These are phyloP conservation scores for Leucophenga maculata DNA, from an alignment of 2,888 invertebrate species.

Conservation along the genomic window DNA sequence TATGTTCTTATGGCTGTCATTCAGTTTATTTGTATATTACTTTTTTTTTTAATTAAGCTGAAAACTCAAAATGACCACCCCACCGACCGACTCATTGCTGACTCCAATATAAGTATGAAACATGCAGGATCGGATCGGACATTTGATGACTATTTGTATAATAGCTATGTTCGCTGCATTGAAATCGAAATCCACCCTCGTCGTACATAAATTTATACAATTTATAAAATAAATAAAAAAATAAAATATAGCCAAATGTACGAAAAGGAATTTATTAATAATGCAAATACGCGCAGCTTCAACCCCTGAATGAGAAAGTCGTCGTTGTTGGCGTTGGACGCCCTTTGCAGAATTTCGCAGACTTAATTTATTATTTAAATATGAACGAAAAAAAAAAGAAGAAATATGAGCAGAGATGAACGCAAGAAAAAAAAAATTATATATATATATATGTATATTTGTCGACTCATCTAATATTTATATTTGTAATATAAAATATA, in stretches of 20 bases:
- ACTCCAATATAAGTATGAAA: too few species aligned
- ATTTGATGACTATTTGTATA: neutral
- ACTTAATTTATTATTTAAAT: conserved; percentile 67
- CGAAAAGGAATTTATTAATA: conserved; percentile 63
- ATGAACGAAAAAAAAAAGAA: conserved; percentile 47
- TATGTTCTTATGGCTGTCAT: neutral
- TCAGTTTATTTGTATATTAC: neutral
- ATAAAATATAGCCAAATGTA: conserved; percentile 56
- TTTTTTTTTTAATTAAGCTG: conserved; percentile 21
- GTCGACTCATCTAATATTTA: conserved; percentile 59
- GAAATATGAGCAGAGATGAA: conserved; percentile 31
- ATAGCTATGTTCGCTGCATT: neutral
- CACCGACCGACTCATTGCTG: too few species aligned
- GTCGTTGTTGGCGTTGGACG: neutral
- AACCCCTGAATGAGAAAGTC: conserved; percentile 62
- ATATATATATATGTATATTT: conserved; percentile 15
- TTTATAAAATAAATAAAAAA: conserved; percentile 65
- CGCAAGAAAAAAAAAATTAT: conserved; percentile 39
- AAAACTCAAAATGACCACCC: conserved; percentile 20
- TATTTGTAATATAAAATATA: conserved; percentile 60
- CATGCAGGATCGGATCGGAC: too few species aligned
- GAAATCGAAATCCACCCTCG: conserved; percentile 36
- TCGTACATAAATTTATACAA: conserved; percentile 62
- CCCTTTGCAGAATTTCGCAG: conserved; percentile 37
- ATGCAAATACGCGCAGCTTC: conserved; percentile 61